Percentiles rank a stretch among this genome's conserved stretches.
These are phyloP conservation scores for Metopolophium dirhodum DNA, from an alignment of 1,140 invertebrate genomes.

Conservation along the genomic window DNA sequence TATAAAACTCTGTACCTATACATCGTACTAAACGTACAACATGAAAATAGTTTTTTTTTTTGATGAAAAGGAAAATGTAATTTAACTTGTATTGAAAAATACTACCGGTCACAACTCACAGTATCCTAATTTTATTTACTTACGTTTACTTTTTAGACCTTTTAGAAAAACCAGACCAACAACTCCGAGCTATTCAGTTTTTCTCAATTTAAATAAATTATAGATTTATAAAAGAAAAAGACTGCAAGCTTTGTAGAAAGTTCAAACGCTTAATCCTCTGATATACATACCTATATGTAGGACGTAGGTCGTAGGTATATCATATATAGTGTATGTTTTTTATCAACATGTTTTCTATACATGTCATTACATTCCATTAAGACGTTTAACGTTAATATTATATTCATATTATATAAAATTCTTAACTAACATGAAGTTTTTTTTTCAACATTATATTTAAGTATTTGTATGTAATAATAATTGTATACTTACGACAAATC, in stretches of 20 bases:
- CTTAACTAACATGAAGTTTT: background rate
- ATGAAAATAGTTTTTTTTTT: background rate
- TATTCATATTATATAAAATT: background rate
- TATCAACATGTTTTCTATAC: background rate
- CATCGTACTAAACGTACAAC: background rate
- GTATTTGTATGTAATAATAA: background rate
- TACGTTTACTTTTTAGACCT: background rate
- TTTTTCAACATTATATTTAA: background rate
- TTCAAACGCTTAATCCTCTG: background rate
- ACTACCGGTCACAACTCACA: background rate
- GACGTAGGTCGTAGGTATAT: too few relatives aligned
- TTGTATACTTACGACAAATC: conserved; percentile 19
- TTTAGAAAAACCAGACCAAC: background rate
- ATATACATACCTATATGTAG: background rate
- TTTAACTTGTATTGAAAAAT: conserved; percentile 19
- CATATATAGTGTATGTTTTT: background rate
- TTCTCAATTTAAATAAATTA: background rate
- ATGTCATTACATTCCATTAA: background rate
- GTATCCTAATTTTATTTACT: conserved; percentile 10
- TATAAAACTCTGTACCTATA: background rate
- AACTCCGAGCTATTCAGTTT: background rate
- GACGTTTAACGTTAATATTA: background rate
- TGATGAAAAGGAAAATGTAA: conserved; percentile 10
- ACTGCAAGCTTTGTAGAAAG: background rate
- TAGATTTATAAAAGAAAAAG: conserved; percentile 3